Percentiles rank a stretch among this genome's conserved stretches.
These are phyloP conservation scores for Actinemys pallida DNA, from an alignment of 2,113 vertebrate species.

Conservation along the genomic window DNA sequence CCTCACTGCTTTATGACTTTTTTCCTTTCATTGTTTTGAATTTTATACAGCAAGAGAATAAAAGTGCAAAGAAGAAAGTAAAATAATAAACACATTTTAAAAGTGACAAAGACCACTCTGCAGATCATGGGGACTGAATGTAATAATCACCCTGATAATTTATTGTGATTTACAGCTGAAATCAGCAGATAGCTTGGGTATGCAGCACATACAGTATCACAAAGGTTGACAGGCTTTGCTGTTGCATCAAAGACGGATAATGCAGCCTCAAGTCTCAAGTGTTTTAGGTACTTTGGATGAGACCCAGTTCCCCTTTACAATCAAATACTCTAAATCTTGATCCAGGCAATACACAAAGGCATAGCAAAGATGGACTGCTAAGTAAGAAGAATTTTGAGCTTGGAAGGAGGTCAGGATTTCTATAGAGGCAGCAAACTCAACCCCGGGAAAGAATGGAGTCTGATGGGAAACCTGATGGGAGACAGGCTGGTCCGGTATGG, in stretches of 20 bases:
- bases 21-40: background rate
- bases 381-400: background rate
- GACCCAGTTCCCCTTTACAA: background rate
- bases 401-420: background rate
- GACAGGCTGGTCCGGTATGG: background rate
- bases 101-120: rapidly evolving
- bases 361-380: background rate
- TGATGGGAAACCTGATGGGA: background rate
- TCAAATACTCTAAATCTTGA: background rate
- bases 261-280: no score
- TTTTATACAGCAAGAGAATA: background rate
- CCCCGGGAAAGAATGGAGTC: background rate
- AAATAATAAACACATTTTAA: background rate
- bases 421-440: background rate
- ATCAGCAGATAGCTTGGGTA: rapidly evolving
- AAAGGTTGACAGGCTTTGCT: background rate
- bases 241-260: rapidly evolving
- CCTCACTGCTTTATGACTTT: background rate
- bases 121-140: rapidly evolving
- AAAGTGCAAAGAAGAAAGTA: background rate
- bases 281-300: rapidly evolving
- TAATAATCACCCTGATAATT: rapidly evolving
- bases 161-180: rapidly evolving
- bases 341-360: background rate
- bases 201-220: rapidly evolving